phyloP scores from a whole-genome alignment of 1,140 invertebrate species.

The Eriosoma lanigerum region DNA sequence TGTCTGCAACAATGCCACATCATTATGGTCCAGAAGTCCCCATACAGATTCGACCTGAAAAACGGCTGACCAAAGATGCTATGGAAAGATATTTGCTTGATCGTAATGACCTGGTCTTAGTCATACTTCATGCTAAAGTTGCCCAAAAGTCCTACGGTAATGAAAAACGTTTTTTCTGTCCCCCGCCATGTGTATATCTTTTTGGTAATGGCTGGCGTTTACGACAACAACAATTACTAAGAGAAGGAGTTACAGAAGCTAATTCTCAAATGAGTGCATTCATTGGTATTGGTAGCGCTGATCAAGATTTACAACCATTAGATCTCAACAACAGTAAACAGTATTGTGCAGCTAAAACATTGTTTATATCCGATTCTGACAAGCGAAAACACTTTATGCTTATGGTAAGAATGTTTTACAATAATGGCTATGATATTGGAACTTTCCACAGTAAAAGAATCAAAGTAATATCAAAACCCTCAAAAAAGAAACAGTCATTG shows the following conservation, averaged over 20 bases:
- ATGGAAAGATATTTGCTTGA: constrained; percentile 95
- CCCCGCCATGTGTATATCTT: constrained; percentile 98
- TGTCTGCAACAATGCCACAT: constrained; percentile 66
- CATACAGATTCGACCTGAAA: constrained; percentile 72
- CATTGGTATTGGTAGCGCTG: constrained; percentile 97
- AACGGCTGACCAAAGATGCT: constrained; percentile 84
- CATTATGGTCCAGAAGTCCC: constrained; percentile 70
- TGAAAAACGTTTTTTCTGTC: constrained; percentile 99
- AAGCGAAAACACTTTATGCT: constrained; percentile 99
- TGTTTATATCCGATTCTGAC: constrained; percentile 99
- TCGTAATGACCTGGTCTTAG: constrained; percentile 92
- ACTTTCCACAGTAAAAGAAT: constrained; percentile 98
- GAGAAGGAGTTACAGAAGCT: constrained; percentile 87
- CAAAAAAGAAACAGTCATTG: constrained; percentile 99
- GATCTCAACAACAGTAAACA: constrained; percentile 86
- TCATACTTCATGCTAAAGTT: constrained; percentile 97
- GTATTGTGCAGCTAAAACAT: constrained; percentile 98
- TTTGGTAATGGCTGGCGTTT: constrained; percentile 96
- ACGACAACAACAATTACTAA: constrained; percentile 85
- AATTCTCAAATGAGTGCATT: constrained; percentile 93
- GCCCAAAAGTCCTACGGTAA: constrained; percentile 99
- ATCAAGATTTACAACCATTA: constrained; percentile 98
- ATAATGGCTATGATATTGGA: constrained; percentile 96
- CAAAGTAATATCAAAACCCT: constrained; percentile 99
- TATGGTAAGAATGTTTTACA: constrained; percentile 98